Evolutionary conservation across 2,113 vertebrate genomes (phyloP), one percentile per base, ranked within the genome.

Genomic region (Lathamus discolor): DNA sequence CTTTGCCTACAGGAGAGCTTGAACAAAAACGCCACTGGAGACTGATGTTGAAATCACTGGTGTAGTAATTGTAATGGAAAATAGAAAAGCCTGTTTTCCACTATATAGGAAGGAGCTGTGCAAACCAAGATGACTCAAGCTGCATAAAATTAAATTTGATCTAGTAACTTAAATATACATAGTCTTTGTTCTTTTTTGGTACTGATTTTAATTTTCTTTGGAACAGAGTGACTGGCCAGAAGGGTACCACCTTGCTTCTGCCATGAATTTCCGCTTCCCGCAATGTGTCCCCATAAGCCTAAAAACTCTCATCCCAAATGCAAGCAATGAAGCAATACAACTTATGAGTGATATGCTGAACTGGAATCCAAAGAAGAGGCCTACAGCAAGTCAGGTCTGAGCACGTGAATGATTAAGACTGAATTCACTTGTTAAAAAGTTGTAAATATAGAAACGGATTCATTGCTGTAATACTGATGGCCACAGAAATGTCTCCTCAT

Each of bases 241-340:
- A 96, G 99, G 99, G 37, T 98, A 99, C 96, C 99, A 99, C 55
- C 98, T 99, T 52, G 99, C 99, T 33, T 97, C 98, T 68, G 98
- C 98, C 23, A 99, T 99, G 99, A 99, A 99, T 92, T 99, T 99
- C 95, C 99, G 98, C 70, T 99, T 99, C 93, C 99, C 99, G 37
- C 99, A 99, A 4, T 99, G 99, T 93, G 98, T 99, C 74, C 98
- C 99, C 37, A 99, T 99, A 91, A 99, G 99, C 92, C 96, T 99
- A 57, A 99, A 99, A 98, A 99, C 99, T 73, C 99, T 99, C 25
- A 99, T 99, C 84, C 99, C 99, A 69, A 99, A 99, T 83, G 99
- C 99, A 95, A 99, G 99, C 94, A 98, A 94, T 12, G 99, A 99
- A 91, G 99, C 99, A 31, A 97, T 99, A 90, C 90, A 98, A 23